Base-by-base conservation (phyloP, 2,113 vertebrate species). In the Azemiops feae region DNA sequence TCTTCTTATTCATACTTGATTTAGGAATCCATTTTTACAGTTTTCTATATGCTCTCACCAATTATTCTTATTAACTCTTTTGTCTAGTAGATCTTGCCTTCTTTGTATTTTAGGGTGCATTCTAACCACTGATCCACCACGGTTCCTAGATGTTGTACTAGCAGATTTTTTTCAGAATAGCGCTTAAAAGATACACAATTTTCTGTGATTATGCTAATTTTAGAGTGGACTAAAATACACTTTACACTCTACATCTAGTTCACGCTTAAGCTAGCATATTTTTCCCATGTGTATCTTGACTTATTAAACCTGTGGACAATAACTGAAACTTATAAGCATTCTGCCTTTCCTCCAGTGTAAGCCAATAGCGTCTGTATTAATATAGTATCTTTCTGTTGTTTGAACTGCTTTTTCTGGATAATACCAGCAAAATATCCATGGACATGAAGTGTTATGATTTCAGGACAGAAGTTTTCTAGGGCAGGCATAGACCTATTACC, bases 361-460 rank as follows among this genome's bases (percentile, higher is more conserved):
- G 86, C 94, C 96, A 96, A 91, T 95, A 96, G 95, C 92, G 94
- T 54, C 0, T 64, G 7, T 88, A 20, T 91, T 96, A 91, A 93
- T 88, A 93, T 23, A 58, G 69, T 95, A 94, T 94, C 94, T 91
- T 90, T 92, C 90, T 96, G 94, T 88, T 96, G 74, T 93, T 95
- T 95, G 93, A 95, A 94, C 95, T 95, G 85, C 50, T 50, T 34
- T 1, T 95, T 96, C 47, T 89, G 50, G 6, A 53, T 91, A 94
- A 10, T 25, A 43, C 9, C 9, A 69, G 50, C 23, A 81, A 43
- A 54, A 69, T 81, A 22, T 85, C 30, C 22, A 74, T 43, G 9
- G 43, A 45, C 5, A 10, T 52, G 45, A 90, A 60, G 69, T 58
- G 4, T 22, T 55, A 43, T 58, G n/a, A 1, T 81, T 89, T 20